Percentiles rank a stretch among this genome's conserved stretches.
Conservation (phyloP, 2,113 vertebrate genomes). For the Saguinus midas region DNA sequence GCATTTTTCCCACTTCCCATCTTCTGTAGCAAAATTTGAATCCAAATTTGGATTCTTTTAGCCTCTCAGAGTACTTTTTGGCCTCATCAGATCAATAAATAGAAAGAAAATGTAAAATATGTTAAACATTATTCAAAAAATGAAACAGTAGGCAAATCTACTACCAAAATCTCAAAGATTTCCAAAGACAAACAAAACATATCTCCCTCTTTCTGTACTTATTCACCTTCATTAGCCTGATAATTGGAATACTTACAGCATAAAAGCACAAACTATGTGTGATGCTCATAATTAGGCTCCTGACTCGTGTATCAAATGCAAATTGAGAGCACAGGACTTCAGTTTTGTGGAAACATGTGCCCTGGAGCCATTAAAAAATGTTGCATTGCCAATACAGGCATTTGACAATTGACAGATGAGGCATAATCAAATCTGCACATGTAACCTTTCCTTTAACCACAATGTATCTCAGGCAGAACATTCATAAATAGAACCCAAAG, state of each 20-base stretch:
- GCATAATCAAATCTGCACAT: not conserved
- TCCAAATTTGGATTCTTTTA: not conserved
- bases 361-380: not conserved
- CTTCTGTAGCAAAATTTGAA: not conserved
- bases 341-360: not conserved
- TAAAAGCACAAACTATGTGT: not conserved
- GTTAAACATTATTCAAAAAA: not conserved
- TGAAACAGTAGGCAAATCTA: not conserved
- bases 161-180: not conserved
- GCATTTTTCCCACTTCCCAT: not conserved
- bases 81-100: not conserved
- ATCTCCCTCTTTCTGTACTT: not conserved
- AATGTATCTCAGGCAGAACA: not conserved
- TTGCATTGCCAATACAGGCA: not conserved
- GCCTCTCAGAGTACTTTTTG: not conserved
- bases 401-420: not conserved
- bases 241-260: not conserved
- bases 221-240: not conserved
- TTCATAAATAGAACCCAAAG: not conserved
- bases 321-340: not conserved
- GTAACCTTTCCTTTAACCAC: not conserved
- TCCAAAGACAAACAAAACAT: not conserved
- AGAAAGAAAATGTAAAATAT: not conserved
- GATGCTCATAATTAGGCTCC: not conserved
- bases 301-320: not conserved